A percentile compares a stretch with the other conserved stretches of the same genome.
Conservation (phyloP, 2,113 vertebrate species). For the Eulemur macaco region DNA sequence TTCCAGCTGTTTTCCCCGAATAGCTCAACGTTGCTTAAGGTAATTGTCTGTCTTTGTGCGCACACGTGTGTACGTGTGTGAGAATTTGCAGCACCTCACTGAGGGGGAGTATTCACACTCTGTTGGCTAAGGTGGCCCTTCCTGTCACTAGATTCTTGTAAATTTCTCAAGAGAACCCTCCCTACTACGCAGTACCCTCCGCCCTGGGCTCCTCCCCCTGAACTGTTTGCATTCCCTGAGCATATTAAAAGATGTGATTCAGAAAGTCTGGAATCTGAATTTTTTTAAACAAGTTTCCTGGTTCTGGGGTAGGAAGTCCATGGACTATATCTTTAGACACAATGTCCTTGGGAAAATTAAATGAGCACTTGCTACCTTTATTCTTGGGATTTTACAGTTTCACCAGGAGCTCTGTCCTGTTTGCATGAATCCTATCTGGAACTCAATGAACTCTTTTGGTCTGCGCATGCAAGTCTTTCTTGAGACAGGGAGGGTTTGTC, state of each 20-base stretch:
- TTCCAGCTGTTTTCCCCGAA: not conserved
- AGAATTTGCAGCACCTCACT: not conserved
- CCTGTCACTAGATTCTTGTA: rapidly evolving
- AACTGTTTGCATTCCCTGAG: not conserved
- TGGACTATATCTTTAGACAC: not conserved
- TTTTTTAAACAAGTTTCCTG: not conserved
- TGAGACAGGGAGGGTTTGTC: not conserved
- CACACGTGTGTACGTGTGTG: not conserved
- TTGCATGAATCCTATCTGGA: not conserved
- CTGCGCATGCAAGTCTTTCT: not conserved
- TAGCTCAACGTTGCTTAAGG: not conserved
- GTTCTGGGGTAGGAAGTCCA: not conserved
- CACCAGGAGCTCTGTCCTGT: not conserved
- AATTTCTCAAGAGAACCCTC: not conserved
- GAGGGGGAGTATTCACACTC: not conserved
- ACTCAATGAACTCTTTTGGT: not conserved
- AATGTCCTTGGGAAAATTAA: not conserved
- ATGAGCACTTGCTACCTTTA: not conserved
- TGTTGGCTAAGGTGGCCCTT: not conserved
- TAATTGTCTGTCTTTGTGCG: not conserved
- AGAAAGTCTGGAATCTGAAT: not conserved
- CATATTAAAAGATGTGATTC: not conserved
- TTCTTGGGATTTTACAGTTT: not conserved
- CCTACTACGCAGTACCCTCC: rapidly evolving
- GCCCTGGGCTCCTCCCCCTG: not conserved